Evolutionary conservation across 2,797 vertebrate genomes (phyloP), one percentile per base, ranked within the genome.

Genomic region (Bovichtus diacanthus): DNA sequence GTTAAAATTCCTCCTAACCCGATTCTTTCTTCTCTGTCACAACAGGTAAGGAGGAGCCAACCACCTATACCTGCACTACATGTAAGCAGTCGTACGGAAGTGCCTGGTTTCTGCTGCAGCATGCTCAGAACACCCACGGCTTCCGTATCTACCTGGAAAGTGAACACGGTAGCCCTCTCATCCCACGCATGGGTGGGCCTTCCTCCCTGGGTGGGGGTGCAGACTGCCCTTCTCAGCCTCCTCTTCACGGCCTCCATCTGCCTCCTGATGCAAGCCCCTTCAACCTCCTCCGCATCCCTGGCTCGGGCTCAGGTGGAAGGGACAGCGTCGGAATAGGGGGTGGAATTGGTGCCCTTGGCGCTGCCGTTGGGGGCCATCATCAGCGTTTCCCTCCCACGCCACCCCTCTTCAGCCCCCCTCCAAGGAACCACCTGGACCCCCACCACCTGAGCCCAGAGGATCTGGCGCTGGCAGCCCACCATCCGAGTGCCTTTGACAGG

Each of bases 401-500:
- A 12, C 98, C 98, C 81, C 96, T 99, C 87, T 99, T 99, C 95
- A 99, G 98, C 87, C 98, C 98, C 76, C 98, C 98, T 87, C 97
- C 98, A 23, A 97, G 98, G 88, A 98, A 99, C 95, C 98, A 99
- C 95, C 95, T 99, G 95, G 98, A 99, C 89, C 96, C 96, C 81
- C 98, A 99, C 93, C 98, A 98, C 93, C 95, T 99, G 96, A 99
- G 97, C 95, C 97, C 97, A 54, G 98, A 99, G 96, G 98, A 99
- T 94, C 95, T 99, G 97, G 97, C 97, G 92, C 95, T 99, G 95
- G 98, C 97, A 94, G 97, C 97, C 94, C 98, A 99, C 95, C 96
- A 98, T 95, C 98, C 98, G 96, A 99, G 98, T 99, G 98, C 98
- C 98, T 99, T 99, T 94, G 98, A 99, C 94, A 98, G 98, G 97